phyloP scores from a whole-genome alignment of 2,888 invertebrate species.

The Gastracanthus pulcherrimus region DNA sequence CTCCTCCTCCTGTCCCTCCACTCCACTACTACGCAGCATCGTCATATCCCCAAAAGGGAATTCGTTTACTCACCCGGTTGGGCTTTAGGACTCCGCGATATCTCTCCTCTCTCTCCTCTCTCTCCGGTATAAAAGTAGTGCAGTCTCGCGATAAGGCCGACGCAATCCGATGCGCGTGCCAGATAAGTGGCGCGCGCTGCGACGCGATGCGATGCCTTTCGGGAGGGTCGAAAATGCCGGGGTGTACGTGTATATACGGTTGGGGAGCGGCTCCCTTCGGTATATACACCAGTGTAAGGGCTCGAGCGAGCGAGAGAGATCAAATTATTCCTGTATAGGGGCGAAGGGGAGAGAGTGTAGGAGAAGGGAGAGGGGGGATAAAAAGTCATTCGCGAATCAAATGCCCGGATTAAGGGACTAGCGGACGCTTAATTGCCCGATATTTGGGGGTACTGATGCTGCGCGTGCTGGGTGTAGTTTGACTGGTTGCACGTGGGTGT shows the following conservation, averaged over 20 bases:
- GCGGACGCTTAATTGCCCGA: conserved; percentile 62
- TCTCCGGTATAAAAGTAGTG: conserved; percentile 74
- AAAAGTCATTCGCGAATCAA: conserved; percentile 76
- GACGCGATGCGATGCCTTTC: too few relatives aligned
- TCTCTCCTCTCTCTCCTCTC: too few relatives aligned
- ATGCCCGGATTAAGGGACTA: conserved; percentile 75
- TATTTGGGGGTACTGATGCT: not conserved
- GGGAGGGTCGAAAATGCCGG: not conserved
- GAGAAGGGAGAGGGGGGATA: conserved; percentile 64
- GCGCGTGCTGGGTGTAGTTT: not conserved
- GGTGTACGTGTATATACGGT: too few relatives aligned
- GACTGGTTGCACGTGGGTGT: not conserved
- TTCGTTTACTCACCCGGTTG: conserved; percentile 63
- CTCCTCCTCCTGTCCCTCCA: not conserved
- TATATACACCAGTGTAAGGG: too few relatives aligned
- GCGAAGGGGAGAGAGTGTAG: not conserved
- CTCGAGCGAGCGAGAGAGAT: too few relatives aligned
- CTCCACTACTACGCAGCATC: not conserved
- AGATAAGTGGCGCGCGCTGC: conserved; percentile 77
- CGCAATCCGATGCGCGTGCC: conserved; percentile 78
- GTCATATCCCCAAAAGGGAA: conserved; percentile 59
- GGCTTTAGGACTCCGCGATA: conserved; percentile 34
- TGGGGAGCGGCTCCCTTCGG: conserved; percentile 33
- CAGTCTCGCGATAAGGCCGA: conserved; percentile 75
- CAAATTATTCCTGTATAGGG: conserved; percentile 56